Base-by-base conservation (phyloP, 2,797 vertebrate genomes). In the Xenopus petersii region DNA sequence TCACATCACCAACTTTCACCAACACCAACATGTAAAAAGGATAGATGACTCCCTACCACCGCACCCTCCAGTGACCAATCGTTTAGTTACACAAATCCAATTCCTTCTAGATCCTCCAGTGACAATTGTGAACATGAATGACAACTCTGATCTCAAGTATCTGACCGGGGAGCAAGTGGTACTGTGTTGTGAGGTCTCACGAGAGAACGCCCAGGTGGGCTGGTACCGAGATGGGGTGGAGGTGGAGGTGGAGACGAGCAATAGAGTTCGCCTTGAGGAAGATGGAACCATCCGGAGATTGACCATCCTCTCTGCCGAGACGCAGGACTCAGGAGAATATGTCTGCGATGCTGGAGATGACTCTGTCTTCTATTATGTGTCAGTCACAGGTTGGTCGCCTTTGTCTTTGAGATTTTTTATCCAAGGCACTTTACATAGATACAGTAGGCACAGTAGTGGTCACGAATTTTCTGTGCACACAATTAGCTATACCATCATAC, bases 141-240 rank as follows among this genome's bases (percentile, higher is more conserved):
- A 97, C 0, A 87, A 87, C 30, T 94, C 92, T 7, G 88, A 91
- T 7, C 92, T 96, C 0, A 85, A 91, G 55, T 93, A 94, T 0
- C 68, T 86, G 0, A 91, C 90, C 0, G 89, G 93, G 0, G 94
- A 95, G n/a, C 90, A 91, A 11, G 93, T 98, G 77, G 89, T 94
- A 64, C 84, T 99, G 73, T 93, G 91, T 81, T 99, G 96, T 79
- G 92, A 97, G 82, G 86, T 99, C 68, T 97, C 96, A 51, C 91
- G 87, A 7, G 80, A 87, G 0, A 91, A 90, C 0, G 92, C 88
- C 9, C 79, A 81, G 0, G 95, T 96, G 70, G 82, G 0, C 77
- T 98, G 97, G 97, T 95, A 92, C 87, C 98, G 96, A 83, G 95
- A 99, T 0, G 96, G 97, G 1, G 92, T 95, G 76, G 95, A 96